Percentiles rank a stretch among this genome's conserved stretches.
Conservation (phyloP, 2,888 invertebrate genomes). For the Andrena haemorrhoa region DNA sequence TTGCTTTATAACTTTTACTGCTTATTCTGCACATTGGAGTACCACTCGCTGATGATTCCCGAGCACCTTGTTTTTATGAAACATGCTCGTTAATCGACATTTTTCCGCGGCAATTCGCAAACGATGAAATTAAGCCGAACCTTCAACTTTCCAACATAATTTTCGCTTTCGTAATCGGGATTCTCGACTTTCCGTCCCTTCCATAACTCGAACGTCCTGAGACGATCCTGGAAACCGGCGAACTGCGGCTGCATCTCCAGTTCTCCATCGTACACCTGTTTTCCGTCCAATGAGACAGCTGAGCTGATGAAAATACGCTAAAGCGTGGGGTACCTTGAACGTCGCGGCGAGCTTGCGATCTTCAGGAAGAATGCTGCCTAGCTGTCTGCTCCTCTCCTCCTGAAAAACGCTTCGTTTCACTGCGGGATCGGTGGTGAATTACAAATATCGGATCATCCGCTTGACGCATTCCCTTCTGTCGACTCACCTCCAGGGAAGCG, state of each 20-base stretch:
- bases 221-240: slow-evolving; percentile 88
- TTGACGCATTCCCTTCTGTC: neutral
- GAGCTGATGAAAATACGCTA: slow-evolving; percentile 50
- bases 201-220: slow-evolving; percentile 88
- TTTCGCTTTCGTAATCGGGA: slow-evolving; percentile 84
- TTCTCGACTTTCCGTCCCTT: slow-evolving; percentile 87
- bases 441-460: slow-evolving; percentile 13
- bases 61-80: too few species aligned
- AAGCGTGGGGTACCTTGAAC: slow-evolving; percentile 77
- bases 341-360: slow-evolving; percentile 73
- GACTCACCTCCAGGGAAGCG: slow-evolving; percentile 84
- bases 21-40: too few species aligned
- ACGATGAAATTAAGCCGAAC: slow-evolving; percentile 64
- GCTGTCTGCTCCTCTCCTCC: slow-evolving; percentile 76
- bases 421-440: neutral
- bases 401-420: slow-evolving; percentile 53
- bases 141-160: slow-evolving; percentile 85
- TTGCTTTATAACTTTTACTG: too few species aligned
- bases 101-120: too few species aligned
- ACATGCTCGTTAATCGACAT: too few species aligned
- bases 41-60: too few species aligned
- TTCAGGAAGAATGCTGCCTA: slow-evolving; percentile 46
- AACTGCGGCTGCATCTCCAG: slow-evolving; percentile 90
- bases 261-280: slow-evolving; percentile 88
- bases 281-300: slow-evolving; percentile 54